phyloP scores from a whole-genome alignment of 2,888 invertebrate species.

The Diarsia dahlii region DNA sequence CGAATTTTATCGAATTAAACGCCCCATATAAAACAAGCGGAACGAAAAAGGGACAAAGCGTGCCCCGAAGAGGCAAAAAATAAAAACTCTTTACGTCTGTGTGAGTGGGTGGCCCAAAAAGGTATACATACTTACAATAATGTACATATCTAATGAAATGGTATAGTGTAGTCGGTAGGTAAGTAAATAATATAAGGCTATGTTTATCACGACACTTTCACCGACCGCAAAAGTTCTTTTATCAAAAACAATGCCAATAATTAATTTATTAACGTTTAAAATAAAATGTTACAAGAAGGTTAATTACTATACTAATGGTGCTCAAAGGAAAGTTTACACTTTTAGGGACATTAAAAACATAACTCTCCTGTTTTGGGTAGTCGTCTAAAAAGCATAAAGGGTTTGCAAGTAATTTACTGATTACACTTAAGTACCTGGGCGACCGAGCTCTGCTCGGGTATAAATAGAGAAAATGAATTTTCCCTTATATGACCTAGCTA shows the following conservation, averaged over 20 bases:
- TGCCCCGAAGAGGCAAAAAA: slow-evolving; percentile 77
- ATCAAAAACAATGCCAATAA: not conserved
- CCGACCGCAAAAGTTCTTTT: not conserved
- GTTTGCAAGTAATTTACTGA: not conserved
- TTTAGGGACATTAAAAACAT: not conserved
- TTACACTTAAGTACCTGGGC: not conserved
- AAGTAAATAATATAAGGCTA: slow-evolving; percentile 22
- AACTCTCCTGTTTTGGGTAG: too few species aligned
- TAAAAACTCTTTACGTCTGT: slow-evolving; percentile 74
- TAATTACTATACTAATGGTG: not conserved
- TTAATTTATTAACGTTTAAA: not conserved
- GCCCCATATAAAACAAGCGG: slow-evolving; percentile 86
- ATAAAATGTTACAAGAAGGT: not conserved
- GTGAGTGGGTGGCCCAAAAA: slow-evolving; percentile 63
- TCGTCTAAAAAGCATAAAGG: not conserved
- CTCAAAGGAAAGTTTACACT: not conserved
- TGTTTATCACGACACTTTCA: slow-evolving; percentile 13
- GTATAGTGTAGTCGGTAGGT: slow-evolving; percentile 48
- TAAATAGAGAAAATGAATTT: not conserved
- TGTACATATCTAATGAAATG: slow-evolving; percentile 67
- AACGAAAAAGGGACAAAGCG: slow-evolving; percentile 84
- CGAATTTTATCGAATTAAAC: slow-evolving; percentile 87
- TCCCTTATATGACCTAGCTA: too few species aligned
- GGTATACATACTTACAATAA: slow-evolving; percentile 63
- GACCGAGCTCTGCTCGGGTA: not conserved